phyloP scores from a whole-genome alignment of 2,888 invertebrate species.

The Orthonychiurus folsomi region DNA sequence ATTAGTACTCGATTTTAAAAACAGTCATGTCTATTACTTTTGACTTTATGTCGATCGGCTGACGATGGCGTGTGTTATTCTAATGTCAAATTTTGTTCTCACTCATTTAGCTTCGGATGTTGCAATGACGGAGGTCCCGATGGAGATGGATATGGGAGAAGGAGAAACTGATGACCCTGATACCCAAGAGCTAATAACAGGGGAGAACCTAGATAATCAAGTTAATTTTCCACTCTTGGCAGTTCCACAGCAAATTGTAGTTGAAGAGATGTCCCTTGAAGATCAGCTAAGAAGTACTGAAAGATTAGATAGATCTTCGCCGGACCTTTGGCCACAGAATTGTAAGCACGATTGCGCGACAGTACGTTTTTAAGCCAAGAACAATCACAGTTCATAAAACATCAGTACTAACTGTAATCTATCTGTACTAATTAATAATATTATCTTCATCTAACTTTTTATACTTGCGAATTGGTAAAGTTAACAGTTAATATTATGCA shows the following conservation, averaged over 20 bases:
- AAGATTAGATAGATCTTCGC: constrained; percentile 86
- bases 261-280: constrained; percentile 46
- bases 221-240: constrained; percentile 9
- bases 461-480: not conserved
- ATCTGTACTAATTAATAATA: too few species aligned
- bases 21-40: too few species aligned
- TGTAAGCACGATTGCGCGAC: constrained; percentile 61
- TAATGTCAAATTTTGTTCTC: constrained; percentile 17
- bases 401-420: too few species aligned
- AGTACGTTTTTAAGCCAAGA: too few species aligned
- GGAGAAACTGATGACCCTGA: constrained; percentile 13
- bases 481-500: not conserved
- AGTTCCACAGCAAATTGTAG: constrained; percentile 20
- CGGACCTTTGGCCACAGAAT: constrained; percentile 93
- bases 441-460: too few species aligned
- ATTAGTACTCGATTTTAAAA: too few species aligned
- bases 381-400: not conserved
- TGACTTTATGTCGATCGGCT: too few species aligned
- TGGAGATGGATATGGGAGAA: constrained; percentile 20
- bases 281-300: constrained; percentile 77
- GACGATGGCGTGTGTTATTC: constrained; percentile 16
- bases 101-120: constrained; percentile 7
- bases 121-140: too few species aligned
- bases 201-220: not conserved
- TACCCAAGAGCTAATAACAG: constrained; percentile 4